Evolutionary conservation across 2,797 vertebrate species (phyloP).

Genomic region (Rhinichthys osculus): DNA sequence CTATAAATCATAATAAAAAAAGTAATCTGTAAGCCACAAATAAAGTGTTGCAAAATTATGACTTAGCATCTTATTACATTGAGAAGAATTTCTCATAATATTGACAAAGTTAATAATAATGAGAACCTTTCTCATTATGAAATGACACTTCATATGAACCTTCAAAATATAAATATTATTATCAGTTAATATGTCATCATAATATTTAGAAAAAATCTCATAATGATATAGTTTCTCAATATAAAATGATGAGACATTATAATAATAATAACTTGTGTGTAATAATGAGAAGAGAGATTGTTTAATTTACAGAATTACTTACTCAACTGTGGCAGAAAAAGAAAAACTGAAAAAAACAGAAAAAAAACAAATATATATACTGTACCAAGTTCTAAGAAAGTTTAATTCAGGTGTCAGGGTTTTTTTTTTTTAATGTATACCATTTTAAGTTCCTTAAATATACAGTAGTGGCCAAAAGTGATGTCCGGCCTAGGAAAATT

Average conservation of each 20-base stretch:
- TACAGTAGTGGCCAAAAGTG: neutral
- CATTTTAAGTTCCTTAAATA: neutral
- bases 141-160: no score
- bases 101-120: neutral
- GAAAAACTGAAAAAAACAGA: accelerated
- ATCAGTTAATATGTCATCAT: neutral
- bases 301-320: no score
- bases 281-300: no score
- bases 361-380: no score
- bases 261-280: no score
- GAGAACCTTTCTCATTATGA: neutral
- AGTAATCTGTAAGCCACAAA: neutral
- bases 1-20: neutral
- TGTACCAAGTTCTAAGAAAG: neutral
- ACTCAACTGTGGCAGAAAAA: neutral
- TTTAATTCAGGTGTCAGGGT: neutral
- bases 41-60: neutral
- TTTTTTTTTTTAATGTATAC: neutral
- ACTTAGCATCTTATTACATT: neutral
- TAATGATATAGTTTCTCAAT: no score
- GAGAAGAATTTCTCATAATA: neutral
- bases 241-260: no score
- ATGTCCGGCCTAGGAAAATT: neutral
- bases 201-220: no score
- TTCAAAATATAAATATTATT: neutral